Conservation (phyloP, 2,888 invertebrate genomes). For the Parnassius glacialis region DNA sequence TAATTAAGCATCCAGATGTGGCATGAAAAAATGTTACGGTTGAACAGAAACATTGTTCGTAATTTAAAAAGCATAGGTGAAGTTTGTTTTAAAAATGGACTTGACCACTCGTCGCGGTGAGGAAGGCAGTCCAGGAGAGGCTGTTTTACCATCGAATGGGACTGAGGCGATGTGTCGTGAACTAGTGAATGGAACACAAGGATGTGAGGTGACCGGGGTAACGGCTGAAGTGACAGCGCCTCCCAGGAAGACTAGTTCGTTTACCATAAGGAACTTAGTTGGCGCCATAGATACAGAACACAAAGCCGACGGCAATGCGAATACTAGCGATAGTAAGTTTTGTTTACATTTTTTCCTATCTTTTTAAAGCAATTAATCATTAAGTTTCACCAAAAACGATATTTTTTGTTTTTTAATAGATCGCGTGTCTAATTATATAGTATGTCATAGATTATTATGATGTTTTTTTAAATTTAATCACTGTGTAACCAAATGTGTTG, state of each 20-base stretch:
- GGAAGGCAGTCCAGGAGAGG: slow-evolving; percentile 43
- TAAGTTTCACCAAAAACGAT: no score
- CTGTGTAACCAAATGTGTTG: no score
- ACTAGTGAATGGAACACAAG: slow-evolving; percentile 55
- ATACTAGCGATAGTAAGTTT: slow-evolving; percentile 60
- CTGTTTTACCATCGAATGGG: slow-evolving; percentile 46
- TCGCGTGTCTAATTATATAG: no score
- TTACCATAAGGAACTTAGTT: slow-evolving; percentile 69
- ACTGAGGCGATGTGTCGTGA: slow-evolving; percentile 56
- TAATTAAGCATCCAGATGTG: slow-evolving; percentile 14
- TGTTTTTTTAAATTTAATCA: no score
- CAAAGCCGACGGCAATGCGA: slow-evolving; percentile 55
- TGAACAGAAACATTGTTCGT: slow-evolving; percentile 29
- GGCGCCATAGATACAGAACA: slow-evolving; percentile 62
- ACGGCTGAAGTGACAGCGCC: slow-evolving; percentile 54
- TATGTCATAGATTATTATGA: no score
- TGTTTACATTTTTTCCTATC: not conserved
- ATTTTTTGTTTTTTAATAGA: no score
- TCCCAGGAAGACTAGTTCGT: slow-evolving; percentile 62
- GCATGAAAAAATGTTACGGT: slow-evolving; percentile 34
- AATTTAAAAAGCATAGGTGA: slow-evolving; percentile 32
- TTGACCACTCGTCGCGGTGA: slow-evolving; percentile 72
- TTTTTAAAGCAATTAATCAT: no score
- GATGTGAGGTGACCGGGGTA: slow-evolving; percentile 57
- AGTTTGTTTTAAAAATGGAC: slow-evolving; percentile 63